Evolutionary conservation across 2,113 vertebrate genomes (phyloP).

Genomic region (Rhagologus leucostigma): DNA sequence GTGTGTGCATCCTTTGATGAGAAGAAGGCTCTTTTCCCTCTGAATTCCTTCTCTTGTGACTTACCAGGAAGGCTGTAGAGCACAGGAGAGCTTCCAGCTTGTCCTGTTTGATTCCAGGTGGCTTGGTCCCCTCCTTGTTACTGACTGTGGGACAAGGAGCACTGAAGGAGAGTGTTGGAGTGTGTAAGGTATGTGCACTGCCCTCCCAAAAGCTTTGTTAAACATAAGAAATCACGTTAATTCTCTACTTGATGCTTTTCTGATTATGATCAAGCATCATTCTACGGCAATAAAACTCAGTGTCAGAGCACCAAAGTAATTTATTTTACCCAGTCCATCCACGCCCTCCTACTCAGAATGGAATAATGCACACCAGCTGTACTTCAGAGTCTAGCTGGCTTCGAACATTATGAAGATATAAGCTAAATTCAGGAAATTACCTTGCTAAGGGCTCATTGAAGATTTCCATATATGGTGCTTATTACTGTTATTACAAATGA

Average conservation of each 20-base stretch:
- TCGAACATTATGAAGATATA: not conserved
- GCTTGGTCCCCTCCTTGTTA: not conserved
- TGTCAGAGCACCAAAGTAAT: not conserved
- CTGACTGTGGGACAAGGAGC: not conserved
- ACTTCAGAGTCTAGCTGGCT: slow-evolving; percentile 22
- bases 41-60: not conserved
- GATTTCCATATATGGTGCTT: slow-evolving; percentile 29
- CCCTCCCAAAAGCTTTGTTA: not conserved
- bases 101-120: not conserved
- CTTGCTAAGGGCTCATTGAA: slow-evolving; percentile 27
- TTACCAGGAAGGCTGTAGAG: not conserved
- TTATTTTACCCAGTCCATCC: not conserved
- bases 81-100: not conserved
- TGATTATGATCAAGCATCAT: not conserved
- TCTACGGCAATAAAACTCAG: not conserved
- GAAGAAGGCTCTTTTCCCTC: not conserved
- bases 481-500: slow-evolving; percentile 48
- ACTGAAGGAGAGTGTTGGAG: not conserved
- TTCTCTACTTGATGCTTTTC: not conserved
- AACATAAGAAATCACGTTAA: not conserved
- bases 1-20: not conserved
- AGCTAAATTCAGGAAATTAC: slow-evolving; percentile 50
- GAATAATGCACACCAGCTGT: slow-evolving; percentile 48
- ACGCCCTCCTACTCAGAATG: not conserved
- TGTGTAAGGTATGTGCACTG: not conserved